These are phyloP conservation scores for Pseudomyrmex concolor DNA, from an alignment of 1,140 invertebrate species.

Conservation along the genomic window DNA sequence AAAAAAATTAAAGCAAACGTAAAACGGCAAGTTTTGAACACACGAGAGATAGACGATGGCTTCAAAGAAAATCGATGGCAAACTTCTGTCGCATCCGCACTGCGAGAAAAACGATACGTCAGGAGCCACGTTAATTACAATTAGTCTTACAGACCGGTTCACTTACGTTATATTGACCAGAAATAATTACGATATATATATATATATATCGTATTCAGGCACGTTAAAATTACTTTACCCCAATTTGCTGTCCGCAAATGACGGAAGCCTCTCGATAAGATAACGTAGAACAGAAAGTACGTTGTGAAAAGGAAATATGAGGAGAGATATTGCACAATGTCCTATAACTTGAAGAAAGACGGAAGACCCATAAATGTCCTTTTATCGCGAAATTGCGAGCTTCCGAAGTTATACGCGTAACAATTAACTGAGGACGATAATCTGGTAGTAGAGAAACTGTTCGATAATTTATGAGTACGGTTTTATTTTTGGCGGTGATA, in stretches of 20 bases:
- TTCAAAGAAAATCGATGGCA: constrained; percentile 39
- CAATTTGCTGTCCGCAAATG: not conserved
- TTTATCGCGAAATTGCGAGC: not conserved
- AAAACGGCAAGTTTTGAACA: constrained; percentile 2
- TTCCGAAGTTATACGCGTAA: not conserved
- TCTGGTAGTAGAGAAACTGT: not conserved
- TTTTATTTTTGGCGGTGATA: not conserved
- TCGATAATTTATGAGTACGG: not conserved
- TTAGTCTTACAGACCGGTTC: not conserved
- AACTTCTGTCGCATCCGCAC: constrained; percentile 19
- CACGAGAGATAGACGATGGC: not conserved
- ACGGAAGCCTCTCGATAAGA: constrained; percentile 2
- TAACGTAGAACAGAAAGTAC: not conserved
- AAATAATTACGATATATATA: constrained; percentile 34
- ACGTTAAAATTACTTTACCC: not conserved
- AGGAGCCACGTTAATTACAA: constrained; percentile 21
- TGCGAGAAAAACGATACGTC: not conserved
- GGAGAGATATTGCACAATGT: not conserved
- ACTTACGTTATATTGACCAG: constrained; percentile 19
- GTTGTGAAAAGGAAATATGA: not conserved
- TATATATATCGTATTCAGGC: not conserved
- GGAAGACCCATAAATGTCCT: not conserved
- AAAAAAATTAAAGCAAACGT: constrained; percentile 21
- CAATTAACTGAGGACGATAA: constrained; percentile 7
- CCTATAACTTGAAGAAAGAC: not conserved